Evolutionary conservation across 1,140 invertebrate genomes (phyloP).

Genomic region (Oryctes rhinoceros): DNA sequence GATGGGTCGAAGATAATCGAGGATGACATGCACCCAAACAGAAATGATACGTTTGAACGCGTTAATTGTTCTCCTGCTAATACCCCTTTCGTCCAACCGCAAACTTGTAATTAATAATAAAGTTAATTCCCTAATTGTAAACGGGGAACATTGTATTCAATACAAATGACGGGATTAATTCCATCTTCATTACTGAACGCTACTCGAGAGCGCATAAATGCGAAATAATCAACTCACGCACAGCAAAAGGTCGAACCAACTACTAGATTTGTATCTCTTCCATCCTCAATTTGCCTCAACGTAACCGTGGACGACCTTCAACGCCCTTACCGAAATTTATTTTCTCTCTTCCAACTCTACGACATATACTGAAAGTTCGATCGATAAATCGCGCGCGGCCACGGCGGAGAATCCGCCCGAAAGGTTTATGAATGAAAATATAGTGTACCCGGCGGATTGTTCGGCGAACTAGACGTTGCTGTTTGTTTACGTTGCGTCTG

Average conservation of each 20-base stretch:
- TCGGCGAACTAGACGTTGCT: background rate
- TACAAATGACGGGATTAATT: too few species aligned
- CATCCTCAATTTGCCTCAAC: background rate
- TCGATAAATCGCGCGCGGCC: background rate
- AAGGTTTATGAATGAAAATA: slow-evolving; percentile 5
- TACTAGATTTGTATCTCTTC: background rate
- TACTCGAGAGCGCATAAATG: too few species aligned
- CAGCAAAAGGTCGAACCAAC: background rate
- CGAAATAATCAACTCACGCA: too few species aligned
- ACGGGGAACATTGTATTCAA: too few species aligned
- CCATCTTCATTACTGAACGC: too few species aligned
- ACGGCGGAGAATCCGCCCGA: background rate
- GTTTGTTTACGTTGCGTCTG: background rate
- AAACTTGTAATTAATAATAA: too few species aligned
- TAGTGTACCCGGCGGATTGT: background rate
- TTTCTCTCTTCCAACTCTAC: background rate
- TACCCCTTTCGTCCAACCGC: too few species aligned
- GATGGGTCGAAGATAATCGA: too few species aligned
- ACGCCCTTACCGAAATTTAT: background rate
- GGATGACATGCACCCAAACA: too few species aligned
- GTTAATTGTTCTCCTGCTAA: too few species aligned
- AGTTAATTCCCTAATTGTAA: too few species aligned
- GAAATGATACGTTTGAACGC: too few species aligned
- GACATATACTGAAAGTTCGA: background rate
- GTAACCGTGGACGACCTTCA: background rate